Evolutionary conservation across 2,797 vertebrate species (phyloP).

Genomic region (Trachurus trachurus): DNA sequence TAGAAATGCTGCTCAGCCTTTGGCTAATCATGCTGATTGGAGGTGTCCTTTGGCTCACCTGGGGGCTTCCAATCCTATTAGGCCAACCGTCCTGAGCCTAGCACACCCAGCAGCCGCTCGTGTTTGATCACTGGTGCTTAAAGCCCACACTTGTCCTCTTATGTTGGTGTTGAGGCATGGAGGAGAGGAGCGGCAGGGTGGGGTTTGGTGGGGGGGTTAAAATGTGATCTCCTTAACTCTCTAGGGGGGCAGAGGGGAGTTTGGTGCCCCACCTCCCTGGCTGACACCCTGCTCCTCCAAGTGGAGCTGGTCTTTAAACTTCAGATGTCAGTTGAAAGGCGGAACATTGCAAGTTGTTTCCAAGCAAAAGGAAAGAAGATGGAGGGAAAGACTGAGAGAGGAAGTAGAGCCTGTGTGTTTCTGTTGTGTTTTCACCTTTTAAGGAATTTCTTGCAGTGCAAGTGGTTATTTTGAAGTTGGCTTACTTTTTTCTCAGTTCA

Average conservation of each 20-base stretch:
- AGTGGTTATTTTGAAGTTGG: constrained; percentile 12
- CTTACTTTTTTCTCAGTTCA: constrained; percentile 20
- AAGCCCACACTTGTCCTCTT: constrained; percentile 87
- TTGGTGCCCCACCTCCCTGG: constrained; percentile 77
- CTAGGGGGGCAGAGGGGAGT: constrained; percentile 82
- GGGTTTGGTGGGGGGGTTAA: constrained; percentile 74
- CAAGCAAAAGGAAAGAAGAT: constrained; percentile 38
- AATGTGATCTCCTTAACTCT: constrained; percentile 88
- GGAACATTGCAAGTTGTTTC: constrained; percentile 67
- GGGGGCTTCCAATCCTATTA: constrained; percentile 90
- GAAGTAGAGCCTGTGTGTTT: constrained; percentile 14
- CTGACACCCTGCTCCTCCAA: constrained; percentile 74
- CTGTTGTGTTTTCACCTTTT: constrained; percentile 31
- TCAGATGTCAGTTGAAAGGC: constrained; percentile 80
- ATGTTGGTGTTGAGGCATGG: constrained; percentile 82
- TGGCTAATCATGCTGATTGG: constrained; percentile 84
- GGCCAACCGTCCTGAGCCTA: constrained; percentile 86
- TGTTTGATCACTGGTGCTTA: constrained; percentile 89
- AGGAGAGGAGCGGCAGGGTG: constrained; percentile 75
- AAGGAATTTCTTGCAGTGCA: constrained; percentile 8
- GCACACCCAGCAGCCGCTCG: constrained; percentile 77
- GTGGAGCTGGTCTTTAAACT: constrained; percentile 78
- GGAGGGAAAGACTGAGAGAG: constrained; percentile 29
- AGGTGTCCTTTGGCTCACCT: constrained; percentile 88
- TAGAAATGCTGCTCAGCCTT: constrained; percentile 75